Base-by-base conservation (phyloP, 2,797 vertebrate genomes). In the Falco columbarius region DNA sequence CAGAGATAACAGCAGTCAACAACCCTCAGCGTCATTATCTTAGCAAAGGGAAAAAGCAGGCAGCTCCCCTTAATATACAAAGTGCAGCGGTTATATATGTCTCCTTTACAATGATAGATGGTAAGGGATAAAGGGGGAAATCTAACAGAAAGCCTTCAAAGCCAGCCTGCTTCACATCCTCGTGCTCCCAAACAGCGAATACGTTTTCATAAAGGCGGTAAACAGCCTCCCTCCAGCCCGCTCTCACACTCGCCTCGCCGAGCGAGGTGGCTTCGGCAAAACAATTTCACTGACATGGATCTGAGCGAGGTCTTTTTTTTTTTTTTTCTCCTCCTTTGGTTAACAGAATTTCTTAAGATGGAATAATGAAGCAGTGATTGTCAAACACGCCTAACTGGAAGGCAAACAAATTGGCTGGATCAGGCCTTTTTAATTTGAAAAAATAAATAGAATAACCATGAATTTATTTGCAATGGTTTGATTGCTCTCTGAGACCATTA, bases 1-100 rank as follows among this genome's bases (percentile, higher is more conserved):
- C 94, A 93, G 94, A 98, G 98, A 98, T 98, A 98, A 98, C 96
- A 96, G 97, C 97, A 98, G 97, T 97, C 97, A 98, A 98, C 98
- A 98, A 96, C 95, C 95, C 96, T 97, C 95, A 67, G 96, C 19
- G 30, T 98, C 97, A 98, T 97, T 97, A 97, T 97, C 96, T 96
- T 95, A 94, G 97, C 95, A 95, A 93, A 97, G 92, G 96, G 96
- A 95, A 95, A 96, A 97, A 96, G 90, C 96, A 98, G 96, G 95
- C 97, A 96, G 87, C 88, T 94, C 86, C 87, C 95, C 90, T 93
- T 95, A 95, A 97, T 97, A 97, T 97, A 97, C 97, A 95, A 97
- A 97, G 96, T 89, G 88, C 10, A 6, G 92, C 56, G 15, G 97
- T 97, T 97, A 96, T 98, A 97, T 97, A 97, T 67, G 97, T 98